phyloP scores from a whole-genome alignment of 2,797 vertebrate genomes.

The Carcharodon carcharias region DNA sequence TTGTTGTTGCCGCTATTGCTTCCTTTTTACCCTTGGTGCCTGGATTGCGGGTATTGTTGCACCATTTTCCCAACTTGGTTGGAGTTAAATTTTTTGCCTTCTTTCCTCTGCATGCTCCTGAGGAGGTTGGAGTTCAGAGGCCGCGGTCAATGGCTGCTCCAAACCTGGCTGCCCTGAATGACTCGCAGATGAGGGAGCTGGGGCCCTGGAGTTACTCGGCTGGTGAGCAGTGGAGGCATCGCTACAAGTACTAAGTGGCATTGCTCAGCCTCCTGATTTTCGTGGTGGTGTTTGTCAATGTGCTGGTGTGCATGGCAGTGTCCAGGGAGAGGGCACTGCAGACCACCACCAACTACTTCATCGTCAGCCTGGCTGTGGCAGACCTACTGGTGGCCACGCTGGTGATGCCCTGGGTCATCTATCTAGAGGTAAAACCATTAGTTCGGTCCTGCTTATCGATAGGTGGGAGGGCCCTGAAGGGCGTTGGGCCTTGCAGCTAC shows the following conservation, averaged over 20 bases:
- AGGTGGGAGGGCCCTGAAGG: too few species aligned
- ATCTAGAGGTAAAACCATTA: conserved; percentile 67
- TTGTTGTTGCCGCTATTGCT: too few species aligned
- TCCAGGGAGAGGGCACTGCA: conserved; percentile 81
- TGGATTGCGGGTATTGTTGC: too few species aligned
- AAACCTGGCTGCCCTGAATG: neutral
- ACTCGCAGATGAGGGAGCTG: neutral
- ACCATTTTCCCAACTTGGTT: too few species aligned
- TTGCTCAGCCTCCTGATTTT: conserved; percentile 62
- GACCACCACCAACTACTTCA: conserved; percentile 94
- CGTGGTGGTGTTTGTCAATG: conserved; percentile 76
- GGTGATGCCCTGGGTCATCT: conserved; percentile 84
- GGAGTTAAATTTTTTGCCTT: too few species aligned
- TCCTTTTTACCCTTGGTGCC: too few species aligned
- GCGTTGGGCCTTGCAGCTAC: too few species aligned
- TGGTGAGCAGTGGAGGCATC: neutral
- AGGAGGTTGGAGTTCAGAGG: neutral
- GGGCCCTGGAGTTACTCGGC: neutral
- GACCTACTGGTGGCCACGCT: conserved; percentile 81
- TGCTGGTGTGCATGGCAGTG: conserved; percentile 84
- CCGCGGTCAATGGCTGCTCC: neutral
- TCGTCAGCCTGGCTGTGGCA: conserved; percentile 83
- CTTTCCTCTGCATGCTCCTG: neutral
- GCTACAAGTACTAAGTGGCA: neutral
- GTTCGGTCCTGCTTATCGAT: too few species aligned